Percentiles rank a stretch among this genome's conserved stretches.
Conservation (phyloP, 1,140 invertebrate genomes). For the Cyclargus thomasi region DNA sequence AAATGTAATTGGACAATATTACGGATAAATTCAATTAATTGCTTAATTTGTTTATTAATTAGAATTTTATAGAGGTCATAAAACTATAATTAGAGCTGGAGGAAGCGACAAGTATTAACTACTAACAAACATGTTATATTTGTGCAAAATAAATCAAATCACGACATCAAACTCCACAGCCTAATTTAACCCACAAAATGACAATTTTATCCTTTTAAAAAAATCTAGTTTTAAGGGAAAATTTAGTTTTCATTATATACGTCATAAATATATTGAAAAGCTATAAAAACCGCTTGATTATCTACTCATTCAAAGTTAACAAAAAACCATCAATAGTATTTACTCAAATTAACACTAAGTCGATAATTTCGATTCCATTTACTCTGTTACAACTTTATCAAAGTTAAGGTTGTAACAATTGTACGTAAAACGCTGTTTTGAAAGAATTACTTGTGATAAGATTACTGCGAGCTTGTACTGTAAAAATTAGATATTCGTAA, state of each 20-base stretch:
- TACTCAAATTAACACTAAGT: too few relatives aligned
- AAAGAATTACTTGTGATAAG: background rate
- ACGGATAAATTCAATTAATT: background rate
- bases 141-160: background rate
- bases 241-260: too few relatives aligned
- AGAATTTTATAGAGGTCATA: background rate
- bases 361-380: too few relatives aligned
- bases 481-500: too few relatives aligned
- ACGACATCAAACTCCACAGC: background rate
- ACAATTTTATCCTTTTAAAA: background rate
- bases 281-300: too few relatives aligned
- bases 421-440: too few relatives aligned
- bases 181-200: background rate
- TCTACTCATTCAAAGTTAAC: too few relatives aligned
- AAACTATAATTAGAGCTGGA: background rate
- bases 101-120: constrained; percentile 8
- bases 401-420: too few relatives aligned
- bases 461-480: background rate
- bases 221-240: background rate
- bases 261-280: too few relatives aligned
- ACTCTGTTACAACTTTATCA: too few relatives aligned
- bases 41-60: background rate
- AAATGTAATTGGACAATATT: background rate
- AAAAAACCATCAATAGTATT: too few relatives aligned
- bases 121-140: background rate